A percentile compares a stretch with the other conserved stretches of the same genome.
Conservation (phyloP, 2,797 vertebrate species). For the Hyperoplus lanceolatus region DNA sequence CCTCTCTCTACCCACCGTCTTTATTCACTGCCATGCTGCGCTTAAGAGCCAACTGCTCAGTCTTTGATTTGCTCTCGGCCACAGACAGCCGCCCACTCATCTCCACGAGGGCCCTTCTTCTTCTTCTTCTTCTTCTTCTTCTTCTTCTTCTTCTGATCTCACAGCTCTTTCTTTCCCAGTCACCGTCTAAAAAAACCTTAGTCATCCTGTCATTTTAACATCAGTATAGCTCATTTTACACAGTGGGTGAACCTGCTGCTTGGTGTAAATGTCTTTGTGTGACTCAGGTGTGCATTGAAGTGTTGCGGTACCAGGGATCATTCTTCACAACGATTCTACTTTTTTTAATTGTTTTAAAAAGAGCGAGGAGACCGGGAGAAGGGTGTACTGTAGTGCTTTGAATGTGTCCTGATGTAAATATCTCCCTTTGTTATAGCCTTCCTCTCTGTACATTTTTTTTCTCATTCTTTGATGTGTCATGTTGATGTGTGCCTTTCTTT, state of each 20-base stretch:
- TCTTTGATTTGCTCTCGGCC: slow-evolving; percentile 44
- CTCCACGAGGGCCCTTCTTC: slow-evolving; percentile 7
- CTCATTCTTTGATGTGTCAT: slow-evolving; percentile 50
- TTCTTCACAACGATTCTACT: slow-evolving; percentile 4
- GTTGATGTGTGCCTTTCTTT: slow-evolving; percentile 45
- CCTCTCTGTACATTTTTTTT: slow-evolving; percentile 10
- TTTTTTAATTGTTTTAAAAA: slow-evolving; percentile 8
- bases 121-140: background rate
- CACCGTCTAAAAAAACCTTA: background rate
- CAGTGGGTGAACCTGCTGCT: background rate
- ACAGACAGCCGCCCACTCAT: slow-evolving; percentile 37
- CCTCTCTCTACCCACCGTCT: background rate
- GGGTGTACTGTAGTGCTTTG: slow-evolving; percentile 39
- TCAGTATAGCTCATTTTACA: background rate
- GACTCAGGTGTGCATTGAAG: background rate
- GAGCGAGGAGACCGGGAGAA: slow-evolving; percentile 38
- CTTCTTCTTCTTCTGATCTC: background rate
- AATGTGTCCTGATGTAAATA: slow-evolving; percentile 42
- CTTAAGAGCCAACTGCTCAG: slow-evolving; percentile 2
- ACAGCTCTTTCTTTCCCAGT: background rate
- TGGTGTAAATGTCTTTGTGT: slow-evolving; percentile 6
- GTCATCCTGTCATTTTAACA: slow-evolving; percentile 2
- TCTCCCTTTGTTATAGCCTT: slow-evolving; percentile 26
- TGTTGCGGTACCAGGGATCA: background rate
- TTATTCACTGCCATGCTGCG: slow-evolving; percentile 10